Evolutionary conservation across 2,888 invertebrate species (phyloP).

Genomic region (Lysandra coridon): DNA sequence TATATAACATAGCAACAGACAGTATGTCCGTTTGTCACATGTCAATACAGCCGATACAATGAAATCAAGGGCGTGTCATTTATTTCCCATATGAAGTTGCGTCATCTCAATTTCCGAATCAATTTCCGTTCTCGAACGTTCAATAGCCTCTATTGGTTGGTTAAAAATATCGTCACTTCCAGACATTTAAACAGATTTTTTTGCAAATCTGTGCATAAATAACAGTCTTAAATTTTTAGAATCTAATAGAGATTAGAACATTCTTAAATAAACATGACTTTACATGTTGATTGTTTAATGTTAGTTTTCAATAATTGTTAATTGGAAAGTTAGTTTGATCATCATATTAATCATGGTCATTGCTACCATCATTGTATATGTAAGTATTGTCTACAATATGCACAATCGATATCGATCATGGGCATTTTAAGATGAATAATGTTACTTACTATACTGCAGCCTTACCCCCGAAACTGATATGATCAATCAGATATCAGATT

Average conservation of each 20-base stretch:
- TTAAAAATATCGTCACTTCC: neutral
- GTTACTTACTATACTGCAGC: no score
- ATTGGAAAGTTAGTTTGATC: no score
- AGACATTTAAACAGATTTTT: neutral
- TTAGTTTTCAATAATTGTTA: no score
- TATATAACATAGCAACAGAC: neutral
- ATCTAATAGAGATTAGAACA: neutral
- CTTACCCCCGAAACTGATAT: no score
- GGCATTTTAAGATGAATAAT: no score
- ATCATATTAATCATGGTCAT: no score
- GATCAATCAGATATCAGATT: no score
- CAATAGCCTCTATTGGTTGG: neutral
- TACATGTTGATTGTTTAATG: no score
- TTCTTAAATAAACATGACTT: no score
- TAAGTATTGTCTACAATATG: no score
- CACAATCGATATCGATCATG: no score
- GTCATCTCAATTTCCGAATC: conserved; percentile 25
- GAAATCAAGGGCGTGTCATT: conserved; percentile 29
- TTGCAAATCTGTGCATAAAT: neutral
- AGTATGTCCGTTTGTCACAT: neutral
- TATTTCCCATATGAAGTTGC: conserved; percentile 27
- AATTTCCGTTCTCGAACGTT: conserved; percentile 17
- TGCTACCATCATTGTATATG: no score
- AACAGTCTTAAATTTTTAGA: neutral
- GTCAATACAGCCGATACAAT: conserved; percentile 15